Evolutionary conservation across 2,113 vertebrate species (phyloP), one percentile per base, ranked within the genome.

Genomic region (Megaceryle torquata): DNA sequence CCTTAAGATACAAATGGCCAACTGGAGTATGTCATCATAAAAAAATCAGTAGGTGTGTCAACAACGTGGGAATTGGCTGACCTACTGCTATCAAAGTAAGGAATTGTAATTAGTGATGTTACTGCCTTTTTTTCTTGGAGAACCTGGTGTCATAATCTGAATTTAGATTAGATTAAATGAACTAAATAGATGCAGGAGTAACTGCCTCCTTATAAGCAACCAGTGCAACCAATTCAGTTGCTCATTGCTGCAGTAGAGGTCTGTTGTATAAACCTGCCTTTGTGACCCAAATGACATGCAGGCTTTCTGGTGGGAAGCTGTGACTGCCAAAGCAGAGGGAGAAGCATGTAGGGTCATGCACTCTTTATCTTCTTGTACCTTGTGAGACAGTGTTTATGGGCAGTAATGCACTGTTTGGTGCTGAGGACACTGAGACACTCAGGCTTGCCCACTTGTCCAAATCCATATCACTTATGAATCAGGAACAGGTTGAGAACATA

Each of bases 21-120:
- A 15, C 26, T 33, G 50, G 22, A 93, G 59, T 61, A 65, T 13
- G 15, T 37, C 39, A n/a, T 15, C 50, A 50, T 41, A 61, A 15
- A 74, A 59, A 92, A 63, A 14, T 24, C 1, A 1, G 51, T 46
- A 50, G 60, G 11, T 75, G 25, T 68, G 56, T 46, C 77, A 94
- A 29, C 69, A 16, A 46, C 25, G 15, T 6, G 22, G 29, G 18
- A 71, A 35, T 35, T 0, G 0, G 41, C 56, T 41, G 28, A 48
- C 14, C 15, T 71, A 20, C 43, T 56, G 26, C 68, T 57, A 37
- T 85, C 28, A n/a, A 33, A 76, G 83, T 59, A 70, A 39, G 11
- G 8, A 89, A 59, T 11, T 2, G 2, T 86, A 78, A 60, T 53
- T 57, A 65, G 24, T 53, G 39, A 86, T 2, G 2, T 9, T 43